Evolutionary conservation across 2,888 invertebrate genomes (phyloP).

Genomic region (Brachyopa scutellaris): DNA sequence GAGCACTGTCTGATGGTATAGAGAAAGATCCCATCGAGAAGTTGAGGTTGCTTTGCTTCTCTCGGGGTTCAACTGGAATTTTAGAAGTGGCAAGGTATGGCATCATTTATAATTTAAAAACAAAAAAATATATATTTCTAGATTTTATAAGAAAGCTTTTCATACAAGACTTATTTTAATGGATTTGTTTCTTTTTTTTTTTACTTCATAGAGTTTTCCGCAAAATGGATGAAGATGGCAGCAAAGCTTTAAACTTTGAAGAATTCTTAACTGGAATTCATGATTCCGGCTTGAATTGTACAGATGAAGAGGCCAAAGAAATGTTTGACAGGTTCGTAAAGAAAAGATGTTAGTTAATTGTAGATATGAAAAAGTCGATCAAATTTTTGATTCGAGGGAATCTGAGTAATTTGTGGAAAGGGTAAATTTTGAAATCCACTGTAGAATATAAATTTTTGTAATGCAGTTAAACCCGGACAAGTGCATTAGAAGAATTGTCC

Average conservation of each 20-base stretch:
- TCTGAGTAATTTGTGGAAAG: too few relatives aligned
- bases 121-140: too few relatives aligned
- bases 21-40: constrained; percentile 90
- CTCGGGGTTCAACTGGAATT: constrained; percentile 93
- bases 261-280: constrained; percentile 91
- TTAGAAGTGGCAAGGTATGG: constrained; percentile 90
- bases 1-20: constrained; percentile 85
- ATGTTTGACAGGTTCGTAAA: constrained; percentile 77
- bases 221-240: constrained; percentile 95
- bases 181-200: not conserved
- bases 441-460: too few relatives aligned
- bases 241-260: constrained; percentile 88
- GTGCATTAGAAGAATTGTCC: too few relatives aligned
- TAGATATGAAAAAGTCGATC: too few relatives aligned
- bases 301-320: constrained; percentile 81
- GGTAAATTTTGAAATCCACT: too few relatives aligned
- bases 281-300: constrained; percentile 88
- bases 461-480: too few relatives aligned
- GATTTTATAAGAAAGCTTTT: too few relatives aligned
- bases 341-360: not conserved
- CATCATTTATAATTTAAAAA: not conserved
- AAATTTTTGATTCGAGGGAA: not conserved
- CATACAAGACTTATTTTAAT: not conserved
- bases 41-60: constrained; percentile 90
- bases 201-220: constrained; percentile 87